phyloP scores from a whole-genome alignment of 2,113 vertebrate species.

The Dasyprocta punctata region DNA sequence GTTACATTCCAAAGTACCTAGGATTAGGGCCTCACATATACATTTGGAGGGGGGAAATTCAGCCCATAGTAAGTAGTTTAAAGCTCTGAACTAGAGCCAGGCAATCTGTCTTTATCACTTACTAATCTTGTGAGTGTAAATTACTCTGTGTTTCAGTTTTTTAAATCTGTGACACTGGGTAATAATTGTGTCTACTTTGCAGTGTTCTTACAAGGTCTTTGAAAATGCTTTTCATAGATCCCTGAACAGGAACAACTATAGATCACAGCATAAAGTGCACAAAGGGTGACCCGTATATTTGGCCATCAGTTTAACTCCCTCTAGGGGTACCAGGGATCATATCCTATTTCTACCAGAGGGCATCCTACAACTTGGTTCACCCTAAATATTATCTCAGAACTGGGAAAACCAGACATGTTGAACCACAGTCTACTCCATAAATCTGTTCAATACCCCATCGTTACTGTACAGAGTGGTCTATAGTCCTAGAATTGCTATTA shows the following conservation, averaged over 20 bases:
- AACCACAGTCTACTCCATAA: background rate
- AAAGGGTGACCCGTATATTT: background rate
- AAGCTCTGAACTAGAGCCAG: background rate
- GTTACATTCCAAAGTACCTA: background rate
- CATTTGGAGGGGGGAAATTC: background rate
- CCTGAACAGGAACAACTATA: background rate
- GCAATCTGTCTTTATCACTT: background rate
- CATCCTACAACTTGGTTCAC: background rate
- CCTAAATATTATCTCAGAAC: background rate
- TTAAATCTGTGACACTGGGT: slow-evolving; percentile 9
- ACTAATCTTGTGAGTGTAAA: background rate
- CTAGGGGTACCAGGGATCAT: background rate
- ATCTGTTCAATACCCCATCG: background rate
- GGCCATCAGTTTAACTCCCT: background rate
- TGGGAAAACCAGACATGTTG: background rate
- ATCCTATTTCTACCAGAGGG: background rate
- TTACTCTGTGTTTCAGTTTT: slow-evolving; percentile 28
- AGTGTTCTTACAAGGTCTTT: background rate
- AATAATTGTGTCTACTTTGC: background rate
- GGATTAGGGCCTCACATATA: slow-evolving; percentile 8
- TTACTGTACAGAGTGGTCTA: background rate
- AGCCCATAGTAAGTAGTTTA: background rate
- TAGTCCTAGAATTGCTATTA: background rate
- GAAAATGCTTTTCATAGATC: background rate
- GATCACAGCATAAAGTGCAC: background rate